These are phyloP conservation scores for Plusia festucae DNA, from an alignment of 2,888 invertebrate genomes.

Conservation along the genomic window DNA sequence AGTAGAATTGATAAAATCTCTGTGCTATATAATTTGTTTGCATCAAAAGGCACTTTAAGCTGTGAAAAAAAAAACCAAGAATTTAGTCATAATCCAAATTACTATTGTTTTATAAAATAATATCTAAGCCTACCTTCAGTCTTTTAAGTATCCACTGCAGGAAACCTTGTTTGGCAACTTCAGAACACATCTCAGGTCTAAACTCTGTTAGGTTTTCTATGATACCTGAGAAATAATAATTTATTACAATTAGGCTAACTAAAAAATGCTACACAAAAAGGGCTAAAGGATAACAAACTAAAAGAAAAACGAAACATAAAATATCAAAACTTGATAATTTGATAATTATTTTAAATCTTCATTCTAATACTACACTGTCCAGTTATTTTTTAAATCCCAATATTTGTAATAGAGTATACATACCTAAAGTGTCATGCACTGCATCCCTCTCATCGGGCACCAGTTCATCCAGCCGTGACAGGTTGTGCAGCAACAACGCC, in stretches of 20 bases:
- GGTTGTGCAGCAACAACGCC: slow-evolving; percentile 96
- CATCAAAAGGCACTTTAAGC: slow-evolving; percentile 96
- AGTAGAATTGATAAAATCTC: slow-evolving; percentile 98
- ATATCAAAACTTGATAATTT: too few relatives aligned
- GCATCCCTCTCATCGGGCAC: slow-evolving; percentile 98
- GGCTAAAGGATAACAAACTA: too few relatives aligned
- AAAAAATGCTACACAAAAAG: too few relatives aligned
- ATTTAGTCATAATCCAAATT: neutral
- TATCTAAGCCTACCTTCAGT: slow-evolving; percentile 90
- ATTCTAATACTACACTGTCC: too few relatives aligned
- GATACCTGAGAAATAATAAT: slow-evolving; percentile 89
- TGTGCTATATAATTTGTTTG: slow-evolving; percentile 98
- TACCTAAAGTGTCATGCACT: slow-evolving; percentile 97
- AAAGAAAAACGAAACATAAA: too few relatives aligned
- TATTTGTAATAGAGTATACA: neutral
- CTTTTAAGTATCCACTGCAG: slow-evolving; percentile 97
- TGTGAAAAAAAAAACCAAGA: slow-evolving; percentile 63
- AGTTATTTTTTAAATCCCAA: neutral
- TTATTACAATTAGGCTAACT: neutral
- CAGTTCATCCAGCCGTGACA: slow-evolving; percentile 97
- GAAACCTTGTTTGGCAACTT: slow-evolving; percentile 97
- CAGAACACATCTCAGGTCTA: slow-evolving; percentile 94
- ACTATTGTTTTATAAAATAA: neutral
- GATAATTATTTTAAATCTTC: too few relatives aligned
- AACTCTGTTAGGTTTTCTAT: slow-evolving; percentile 99